Percentiles rank a stretch among this genome's conserved stretches.
Conservation (phyloP, 2,888 invertebrate species). For the Crepidodera aurea region DNA sequence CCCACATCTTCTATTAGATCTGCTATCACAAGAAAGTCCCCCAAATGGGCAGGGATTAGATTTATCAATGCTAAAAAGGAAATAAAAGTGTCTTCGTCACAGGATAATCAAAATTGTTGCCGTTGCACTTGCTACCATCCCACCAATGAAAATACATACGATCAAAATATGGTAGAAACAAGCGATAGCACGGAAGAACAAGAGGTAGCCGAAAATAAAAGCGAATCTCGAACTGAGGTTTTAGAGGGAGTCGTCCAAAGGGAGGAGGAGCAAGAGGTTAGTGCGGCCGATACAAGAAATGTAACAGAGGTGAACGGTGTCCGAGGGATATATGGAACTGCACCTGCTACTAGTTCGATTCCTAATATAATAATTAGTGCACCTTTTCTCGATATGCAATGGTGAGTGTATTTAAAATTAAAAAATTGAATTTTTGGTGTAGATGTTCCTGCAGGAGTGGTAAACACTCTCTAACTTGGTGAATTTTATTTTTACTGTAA, state of each 20-base stretch:
- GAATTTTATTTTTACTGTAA: too few relatives aligned
- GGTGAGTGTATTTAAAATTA: constrained; percentile 51
- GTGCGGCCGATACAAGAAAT: constrained; percentile 37
- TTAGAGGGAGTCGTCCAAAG: constrained; percentile 25
- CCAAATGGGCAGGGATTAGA: constrained; percentile 58
- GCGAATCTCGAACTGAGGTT: constrained; percentile 4
- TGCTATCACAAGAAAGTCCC: constrained; percentile 51
- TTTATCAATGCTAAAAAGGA: constrained; percentile 58
- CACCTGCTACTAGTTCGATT: constrained; percentile 45
- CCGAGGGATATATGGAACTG: constrained; percentile 49
- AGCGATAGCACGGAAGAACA: constrained; percentile 16
- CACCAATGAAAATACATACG: constrained; percentile 52
- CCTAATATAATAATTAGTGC: constrained; percentile 52
- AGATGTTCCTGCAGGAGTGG: too few relatives aligned
- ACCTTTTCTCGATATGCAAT: constrained; percentile 53
- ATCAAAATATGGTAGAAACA: constrained; percentile 28
- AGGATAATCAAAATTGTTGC: constrained; percentile 53
- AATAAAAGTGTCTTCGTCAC: constrained; percentile 48
- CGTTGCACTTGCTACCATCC: constrained; percentile 57
- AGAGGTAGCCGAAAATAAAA: background rate
- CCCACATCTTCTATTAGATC: constrained; percentile 33
- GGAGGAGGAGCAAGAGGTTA: constrained; percentile 26
- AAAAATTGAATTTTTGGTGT: too few relatives aligned
- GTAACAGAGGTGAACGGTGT: constrained; percentile 45
- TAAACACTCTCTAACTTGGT: too few relatives aligned